Evolutionary conservation across 2,888 invertebrate species (phyloP), one percentile per base, ranked within the genome.

Genomic region (Patella depressa): DNA sequence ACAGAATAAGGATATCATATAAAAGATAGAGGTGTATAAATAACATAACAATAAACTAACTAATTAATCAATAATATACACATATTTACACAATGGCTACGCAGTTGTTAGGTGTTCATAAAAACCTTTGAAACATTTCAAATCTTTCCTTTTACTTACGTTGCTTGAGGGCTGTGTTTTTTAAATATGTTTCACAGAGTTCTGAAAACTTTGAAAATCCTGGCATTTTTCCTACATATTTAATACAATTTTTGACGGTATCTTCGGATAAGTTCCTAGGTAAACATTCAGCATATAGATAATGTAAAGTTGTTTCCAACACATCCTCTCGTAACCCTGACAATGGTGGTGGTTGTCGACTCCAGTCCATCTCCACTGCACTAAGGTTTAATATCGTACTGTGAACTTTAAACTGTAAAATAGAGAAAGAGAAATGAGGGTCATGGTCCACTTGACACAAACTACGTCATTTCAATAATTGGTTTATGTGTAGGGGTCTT

Each of bases 241-340:
- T 88, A 34, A 94, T 93, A 79, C 94, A 93, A 83, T 93, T 93
- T 77, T 93, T 92, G 45, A 94, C 94, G 11, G 93, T 93, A 53
- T 93, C 92, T 87, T 94, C 94, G 17, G 93, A 93, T 84, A 95
- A 89, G 77, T 93, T 93, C 29, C 93, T 90, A 55, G 94, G 94
- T 85, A 95, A 90, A 84, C 94, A 94, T 88, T 95, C 94, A 1
- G 94, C 93, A 86, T 95, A 95, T 53, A 95, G 90, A 91, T 93
- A 95, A 89, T 94, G 94, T 34, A 95, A 89, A 45, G 94, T 93
- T 12, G 94, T 93, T 73, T 93, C 93, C 69, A 95, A 86, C n/a
- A 94, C 94, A 85, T 94, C 94, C 81, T 94, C 93, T 1, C 93
- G 93, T 72, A 94, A 89, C 79, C 93, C 93, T 78, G 92, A 92